These are phyloP conservation scores for Lutraria rhynchaena DNA, from an alignment of 1,140 invertebrate genomes.

Conservation along the genomic window DNA sequence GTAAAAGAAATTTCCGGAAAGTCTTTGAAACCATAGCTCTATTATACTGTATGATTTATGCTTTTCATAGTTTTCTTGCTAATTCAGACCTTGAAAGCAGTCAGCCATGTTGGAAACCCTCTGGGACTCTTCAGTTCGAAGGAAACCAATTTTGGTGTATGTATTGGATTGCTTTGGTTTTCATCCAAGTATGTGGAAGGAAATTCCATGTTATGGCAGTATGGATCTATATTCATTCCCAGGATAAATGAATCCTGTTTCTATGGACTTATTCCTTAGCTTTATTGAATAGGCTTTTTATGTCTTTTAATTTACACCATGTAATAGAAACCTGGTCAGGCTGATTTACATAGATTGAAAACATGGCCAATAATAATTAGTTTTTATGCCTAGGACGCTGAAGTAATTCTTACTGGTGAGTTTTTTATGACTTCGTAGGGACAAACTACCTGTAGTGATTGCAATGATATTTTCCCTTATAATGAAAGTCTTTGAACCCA, in stretches of 20 bases:
- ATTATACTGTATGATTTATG: constrained; percentile 13
- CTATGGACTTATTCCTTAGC: constrained; percentile 11
- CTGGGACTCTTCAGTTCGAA: constrained; percentile 10
- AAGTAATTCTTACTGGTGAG: too few species aligned
- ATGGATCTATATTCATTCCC: constrained; percentile 19
- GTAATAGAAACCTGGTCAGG: not conserved
- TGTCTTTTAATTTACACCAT: constrained; percentile 7
- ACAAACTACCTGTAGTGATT: too few species aligned
- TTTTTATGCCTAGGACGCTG: too few species aligned
- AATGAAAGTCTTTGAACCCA: too few species aligned
- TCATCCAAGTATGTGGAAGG: constrained; percentile 17
- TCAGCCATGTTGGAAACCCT: constrained; percentile 11
- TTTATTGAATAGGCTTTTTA: constrained; percentile 23
- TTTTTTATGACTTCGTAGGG: too few species aligned
- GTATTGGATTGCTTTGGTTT: constrained; percentile 28
- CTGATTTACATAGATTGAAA: not conserved
- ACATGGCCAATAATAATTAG: too few species aligned
- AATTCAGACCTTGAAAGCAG: not conserved
- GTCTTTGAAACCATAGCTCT: not conserved
- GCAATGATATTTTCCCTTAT: too few species aligned
- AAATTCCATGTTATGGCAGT: constrained; percentile 5
- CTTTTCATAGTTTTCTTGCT: not conserved
- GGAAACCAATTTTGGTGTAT: constrained; percentile 25
- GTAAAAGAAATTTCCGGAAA: constrained; percentile 8
- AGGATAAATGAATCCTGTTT: constrained; percentile 1